A percentile compares a stretch with the other conserved stretches of the same genome.
Conservation (phyloP, 1,140 invertebrate genomes). For the Xylocopa sonorina region DNA sequence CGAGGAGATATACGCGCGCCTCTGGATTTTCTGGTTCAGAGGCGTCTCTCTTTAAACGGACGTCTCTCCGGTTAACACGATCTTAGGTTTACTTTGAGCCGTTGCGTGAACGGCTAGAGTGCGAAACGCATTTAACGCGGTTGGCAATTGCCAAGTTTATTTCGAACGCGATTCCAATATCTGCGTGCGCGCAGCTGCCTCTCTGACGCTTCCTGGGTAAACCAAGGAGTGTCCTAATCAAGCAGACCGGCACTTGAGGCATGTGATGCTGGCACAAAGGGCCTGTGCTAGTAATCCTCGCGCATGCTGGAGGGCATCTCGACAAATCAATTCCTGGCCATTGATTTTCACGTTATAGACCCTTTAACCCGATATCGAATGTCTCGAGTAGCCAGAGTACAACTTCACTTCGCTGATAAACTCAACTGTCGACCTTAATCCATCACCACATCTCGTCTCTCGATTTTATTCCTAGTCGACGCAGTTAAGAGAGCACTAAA, state of each 20-base stretch:
- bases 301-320: background rate
- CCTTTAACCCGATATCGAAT: background rate
- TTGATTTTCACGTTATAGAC: background rate
- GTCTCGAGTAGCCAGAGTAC: too few relatives aligned
- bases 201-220: background rate
- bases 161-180: background rate
- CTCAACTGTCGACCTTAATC: background rate
- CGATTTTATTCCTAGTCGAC: too few relatives aligned
- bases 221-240: conserved; percentile 7
- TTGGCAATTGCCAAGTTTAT: background rate
- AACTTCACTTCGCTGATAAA: background rate
- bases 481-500: too few relatives aligned
- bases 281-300: background rate
- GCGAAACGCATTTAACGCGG: too few relatives aligned
- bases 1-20: too few relatives aligned
- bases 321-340: conserved; percentile 8
- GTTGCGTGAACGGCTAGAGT: too few relatives aligned
- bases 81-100: too few relatives aligned
- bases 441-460: background rate
- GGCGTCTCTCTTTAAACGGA: too few relatives aligned
- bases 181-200: background rate
- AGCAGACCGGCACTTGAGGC: background rate
- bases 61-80: too few relatives aligned
- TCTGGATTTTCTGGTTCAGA: too few relatives aligned
- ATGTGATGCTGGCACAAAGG: conserved; percentile 5